Conservation (phyloP, 53 echinoderm and acorn worm species). For the Antedon mediterranea region DNA sequence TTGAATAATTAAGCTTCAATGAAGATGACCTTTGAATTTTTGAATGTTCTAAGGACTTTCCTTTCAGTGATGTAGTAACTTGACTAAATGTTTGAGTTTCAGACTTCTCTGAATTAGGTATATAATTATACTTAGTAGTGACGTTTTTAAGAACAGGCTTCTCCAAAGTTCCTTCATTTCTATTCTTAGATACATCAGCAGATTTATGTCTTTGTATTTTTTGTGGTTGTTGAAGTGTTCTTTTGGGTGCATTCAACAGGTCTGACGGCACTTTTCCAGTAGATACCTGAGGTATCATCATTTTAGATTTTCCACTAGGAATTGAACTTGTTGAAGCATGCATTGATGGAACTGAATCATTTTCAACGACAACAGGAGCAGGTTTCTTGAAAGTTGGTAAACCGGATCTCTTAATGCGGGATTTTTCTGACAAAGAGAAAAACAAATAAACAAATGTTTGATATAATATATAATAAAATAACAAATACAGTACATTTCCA, state of each 20-base stretch:
- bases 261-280: not conserved
- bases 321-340: not conserved
- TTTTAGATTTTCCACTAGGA: not conserved
- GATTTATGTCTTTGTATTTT: not conserved
- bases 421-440: too few species aligned
- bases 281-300: not conserved
- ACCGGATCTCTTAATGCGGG: too few species aligned
- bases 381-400: too few species aligned
- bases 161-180: not conserved
- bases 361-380: not conserved
- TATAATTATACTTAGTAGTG: too few species aligned
- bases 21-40: too few species aligned
- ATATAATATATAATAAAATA: not conserved
- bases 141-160: too few species aligned
- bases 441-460: not conserved
- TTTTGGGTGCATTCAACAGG: not conserved
- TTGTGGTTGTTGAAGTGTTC: not conserved
- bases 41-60: too few species aligned
- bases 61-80: too few species aligned
- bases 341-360: not conserved
- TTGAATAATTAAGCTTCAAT: not conserved
- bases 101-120: too few species aligned
- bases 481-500: not conserved
- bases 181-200: not conserved
- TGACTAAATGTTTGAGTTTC: too few species aligned